A percentile compares a stretch with the other conserved stretches of the same genome.
These are phyloP conservation scores for Zapornia atra DNA, from an alignment of 2,113 vertebrate species.

Conservation along the genomic window DNA sequence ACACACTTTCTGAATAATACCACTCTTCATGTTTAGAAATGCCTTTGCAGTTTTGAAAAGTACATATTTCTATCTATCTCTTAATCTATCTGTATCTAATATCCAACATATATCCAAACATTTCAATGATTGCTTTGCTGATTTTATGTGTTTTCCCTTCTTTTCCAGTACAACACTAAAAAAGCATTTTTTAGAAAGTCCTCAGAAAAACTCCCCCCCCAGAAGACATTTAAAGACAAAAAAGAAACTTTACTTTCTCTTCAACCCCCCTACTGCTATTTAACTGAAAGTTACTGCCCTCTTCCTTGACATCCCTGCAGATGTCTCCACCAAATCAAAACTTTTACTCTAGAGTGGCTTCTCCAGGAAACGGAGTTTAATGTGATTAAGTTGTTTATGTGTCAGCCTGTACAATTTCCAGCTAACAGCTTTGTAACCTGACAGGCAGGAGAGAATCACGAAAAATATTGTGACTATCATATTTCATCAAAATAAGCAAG, in stretches of 20 bases:
- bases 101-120: neutral
- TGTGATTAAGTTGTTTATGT: constrained; percentile 36
- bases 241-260: neutral
- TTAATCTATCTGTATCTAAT: neutral
- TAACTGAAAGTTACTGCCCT: neutral
- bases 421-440: constrained; percentile 46
- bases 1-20: neutral
- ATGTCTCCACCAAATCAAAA: constrained; percentile 32
- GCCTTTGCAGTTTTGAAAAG: neutral
- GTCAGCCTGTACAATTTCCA: neutral
- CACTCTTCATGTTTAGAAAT: neutral
- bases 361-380: neutral
- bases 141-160: neutral
- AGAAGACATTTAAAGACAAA: neutral
- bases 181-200: neutral
- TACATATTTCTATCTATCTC: neutral
- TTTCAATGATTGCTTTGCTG: neutral
- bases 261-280: neutral
- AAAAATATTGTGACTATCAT: constrained; percentile 55
- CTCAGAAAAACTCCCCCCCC: neutral
- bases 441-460: constrained; percentile 34
- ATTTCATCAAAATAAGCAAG: constrained; percentile 70
- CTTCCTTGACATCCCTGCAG: neutral
- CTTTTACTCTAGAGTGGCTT: neutral
- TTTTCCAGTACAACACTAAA: neutral